Conservation (phyloP, 2,113 vertebrate species). For the Oreochromis niloticus region DNA sequence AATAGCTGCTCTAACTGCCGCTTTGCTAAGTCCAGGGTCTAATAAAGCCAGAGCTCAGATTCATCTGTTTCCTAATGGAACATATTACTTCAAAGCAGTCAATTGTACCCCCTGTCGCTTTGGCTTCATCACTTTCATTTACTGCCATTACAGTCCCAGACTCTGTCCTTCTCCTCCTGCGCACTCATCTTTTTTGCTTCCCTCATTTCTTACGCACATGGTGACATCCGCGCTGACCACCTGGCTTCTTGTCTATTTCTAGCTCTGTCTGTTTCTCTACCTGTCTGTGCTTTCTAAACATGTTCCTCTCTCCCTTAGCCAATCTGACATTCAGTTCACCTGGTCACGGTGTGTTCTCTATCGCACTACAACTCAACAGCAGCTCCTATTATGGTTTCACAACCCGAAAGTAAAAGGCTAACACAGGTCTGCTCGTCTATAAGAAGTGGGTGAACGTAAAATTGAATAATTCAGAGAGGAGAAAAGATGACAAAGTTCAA, state of each 20-base stretch:
- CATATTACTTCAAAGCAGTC: constrained; percentile 10
- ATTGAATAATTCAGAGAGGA: neutral
- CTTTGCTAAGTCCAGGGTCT: neutral
- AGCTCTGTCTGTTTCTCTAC: neutral
- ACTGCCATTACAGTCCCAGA: neutral
- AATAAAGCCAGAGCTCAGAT: neutral
- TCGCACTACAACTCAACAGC: neutral
- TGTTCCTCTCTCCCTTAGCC: neutral
- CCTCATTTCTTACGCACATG: constrained; percentile 5
- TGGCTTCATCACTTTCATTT: constrained; percentile 45
- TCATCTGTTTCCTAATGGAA: constrained; percentile 27
- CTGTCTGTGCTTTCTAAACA: neutral
- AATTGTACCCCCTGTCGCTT: constrained; percentile 28
- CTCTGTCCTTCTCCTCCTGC: neutral
- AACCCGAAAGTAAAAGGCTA: neutral
- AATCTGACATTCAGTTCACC: neutral
- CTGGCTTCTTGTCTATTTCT: constrained; percentile 15
- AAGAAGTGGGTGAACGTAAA: neutral
- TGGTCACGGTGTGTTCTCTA: neutral
- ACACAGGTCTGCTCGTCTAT: neutral
- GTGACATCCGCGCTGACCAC: constrained; percentile 13
- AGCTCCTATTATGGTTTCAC: neutral
- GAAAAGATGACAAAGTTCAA: neutral
- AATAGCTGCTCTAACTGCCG: neutral
- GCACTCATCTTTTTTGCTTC: neutral